Evolutionary conservation across 2,797 vertebrate genomes (phyloP).

Genomic region (Chiloscyllium punctatum): DNA sequence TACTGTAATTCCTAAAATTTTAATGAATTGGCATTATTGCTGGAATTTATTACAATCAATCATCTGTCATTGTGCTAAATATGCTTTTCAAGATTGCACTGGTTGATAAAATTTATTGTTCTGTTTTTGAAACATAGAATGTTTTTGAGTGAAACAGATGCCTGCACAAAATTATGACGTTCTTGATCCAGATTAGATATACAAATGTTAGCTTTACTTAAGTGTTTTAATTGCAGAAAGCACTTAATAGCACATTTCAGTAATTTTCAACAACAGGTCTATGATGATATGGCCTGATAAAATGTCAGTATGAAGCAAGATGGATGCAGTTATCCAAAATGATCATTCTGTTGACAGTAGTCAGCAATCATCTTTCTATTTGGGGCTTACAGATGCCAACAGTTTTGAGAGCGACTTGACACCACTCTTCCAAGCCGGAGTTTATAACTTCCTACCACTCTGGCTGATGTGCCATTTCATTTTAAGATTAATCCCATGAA

Average conservation of each 20-base stretch:
- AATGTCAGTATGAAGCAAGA: background rate
- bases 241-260: background rate
- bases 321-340: background rate
- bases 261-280: background rate
- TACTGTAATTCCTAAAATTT: background rate
- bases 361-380: background rate
- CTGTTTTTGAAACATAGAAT: background rate
- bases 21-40: background rate
- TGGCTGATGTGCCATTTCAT: background rate
- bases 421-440: background rate
- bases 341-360: background rate
- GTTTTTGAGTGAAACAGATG: background rate
- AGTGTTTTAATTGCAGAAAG: background rate
- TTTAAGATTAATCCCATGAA: background rate
- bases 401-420: background rate
- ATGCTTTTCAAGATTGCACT: background rate
- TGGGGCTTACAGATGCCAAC: background rate
- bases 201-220: background rate
- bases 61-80: background rate
- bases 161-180: background rate
- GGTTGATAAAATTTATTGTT: background rate
- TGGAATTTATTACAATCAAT: background rate
- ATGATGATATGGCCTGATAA: background rate
- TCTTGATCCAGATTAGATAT: background rate
- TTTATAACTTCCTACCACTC: background rate